Conservation (phyloP, 2,113 vertebrate genomes). For the Chauna torquata region DNA sequence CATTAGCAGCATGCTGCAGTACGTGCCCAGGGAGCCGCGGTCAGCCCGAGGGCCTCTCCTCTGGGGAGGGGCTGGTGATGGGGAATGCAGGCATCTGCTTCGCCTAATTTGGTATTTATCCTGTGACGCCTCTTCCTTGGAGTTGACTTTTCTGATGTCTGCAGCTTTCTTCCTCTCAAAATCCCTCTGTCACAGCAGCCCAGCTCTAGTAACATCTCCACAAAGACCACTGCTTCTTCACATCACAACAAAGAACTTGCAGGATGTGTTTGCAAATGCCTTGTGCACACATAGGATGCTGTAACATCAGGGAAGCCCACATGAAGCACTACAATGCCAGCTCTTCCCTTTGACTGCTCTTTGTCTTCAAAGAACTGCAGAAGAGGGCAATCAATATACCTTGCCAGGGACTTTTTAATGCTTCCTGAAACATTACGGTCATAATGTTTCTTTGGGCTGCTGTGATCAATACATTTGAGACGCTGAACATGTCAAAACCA, state of each 20-base stretch:
- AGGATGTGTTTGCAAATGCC: neutral
- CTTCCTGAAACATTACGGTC: conserved; percentile 4
- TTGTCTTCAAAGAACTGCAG: conserved; percentile 17
- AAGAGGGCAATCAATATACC: conserved; percentile 23
- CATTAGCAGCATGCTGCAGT: no score
- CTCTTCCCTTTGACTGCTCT: neutral
- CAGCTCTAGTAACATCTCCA: neutral
- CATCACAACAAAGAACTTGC: neutral
- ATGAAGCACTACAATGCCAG: neutral
- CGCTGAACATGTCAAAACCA: conserved; percentile 39
- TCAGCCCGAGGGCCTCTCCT: neutral
- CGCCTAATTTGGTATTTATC: neutral
- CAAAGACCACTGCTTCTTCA: neutral
- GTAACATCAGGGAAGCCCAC: neutral
- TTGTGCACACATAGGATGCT: neutral
- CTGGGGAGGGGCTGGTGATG: neutral
- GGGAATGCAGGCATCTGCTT: neutral
- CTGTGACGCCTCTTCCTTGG: neutral
- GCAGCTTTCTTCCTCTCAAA: neutral
- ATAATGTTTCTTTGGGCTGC: conserved; percentile 32
- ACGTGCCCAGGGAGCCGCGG: neutral
- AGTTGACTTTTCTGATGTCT: neutral
- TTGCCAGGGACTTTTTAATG: conserved; percentile 15
- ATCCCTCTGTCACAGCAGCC: neutral
- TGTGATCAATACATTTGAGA: conserved; percentile 1